Percentiles rank a stretch among this genome's conserved stretches.
phyloP scores from a whole-genome alignment of 2,113 vertebrate genomes.

The Crypturellus undulatus region DNA sequence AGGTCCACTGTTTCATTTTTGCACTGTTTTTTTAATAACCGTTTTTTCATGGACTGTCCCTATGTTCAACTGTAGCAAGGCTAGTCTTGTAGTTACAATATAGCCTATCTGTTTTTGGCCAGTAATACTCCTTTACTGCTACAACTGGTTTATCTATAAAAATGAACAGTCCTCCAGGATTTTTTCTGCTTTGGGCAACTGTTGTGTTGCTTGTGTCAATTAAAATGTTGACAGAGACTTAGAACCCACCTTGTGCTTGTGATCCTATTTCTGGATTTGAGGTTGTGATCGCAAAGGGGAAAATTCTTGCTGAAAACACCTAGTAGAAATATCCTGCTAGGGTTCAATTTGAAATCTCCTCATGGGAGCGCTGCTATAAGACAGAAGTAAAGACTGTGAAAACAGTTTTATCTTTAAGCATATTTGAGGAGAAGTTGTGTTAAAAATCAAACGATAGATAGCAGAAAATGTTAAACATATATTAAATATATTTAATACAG shows the following conservation, averaged over 20 bases:
- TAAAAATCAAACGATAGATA: background rate
- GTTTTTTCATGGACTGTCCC: rapidly evolving
- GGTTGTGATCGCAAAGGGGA: background rate
- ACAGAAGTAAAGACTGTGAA: background rate
- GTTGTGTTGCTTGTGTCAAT: background rate
- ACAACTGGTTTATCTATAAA: background rate
- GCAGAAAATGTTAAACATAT: background rate
- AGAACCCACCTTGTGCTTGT: background rate
- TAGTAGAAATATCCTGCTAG: background rate
- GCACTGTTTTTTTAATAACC: background rate
- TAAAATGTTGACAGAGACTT: background rate
- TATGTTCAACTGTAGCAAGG: background rate
- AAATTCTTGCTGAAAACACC: background rate
- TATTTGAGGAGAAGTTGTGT: background rate
- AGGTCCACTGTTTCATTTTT: background rate
- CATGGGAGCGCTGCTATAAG: background rate
- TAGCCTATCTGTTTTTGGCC: background rate
- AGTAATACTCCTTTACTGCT: background rate
- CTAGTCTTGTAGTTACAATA: background rate
- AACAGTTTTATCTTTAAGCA: background rate
- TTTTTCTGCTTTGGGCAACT: background rate
- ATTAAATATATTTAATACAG: too few species aligned
- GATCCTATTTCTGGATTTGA: background rate
- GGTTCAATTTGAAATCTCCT: background rate
- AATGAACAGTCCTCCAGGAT: background rate